phyloP scores from a whole-genome alignment of 2,113 vertebrate species.

The Ploceus nigricollis region DNA sequence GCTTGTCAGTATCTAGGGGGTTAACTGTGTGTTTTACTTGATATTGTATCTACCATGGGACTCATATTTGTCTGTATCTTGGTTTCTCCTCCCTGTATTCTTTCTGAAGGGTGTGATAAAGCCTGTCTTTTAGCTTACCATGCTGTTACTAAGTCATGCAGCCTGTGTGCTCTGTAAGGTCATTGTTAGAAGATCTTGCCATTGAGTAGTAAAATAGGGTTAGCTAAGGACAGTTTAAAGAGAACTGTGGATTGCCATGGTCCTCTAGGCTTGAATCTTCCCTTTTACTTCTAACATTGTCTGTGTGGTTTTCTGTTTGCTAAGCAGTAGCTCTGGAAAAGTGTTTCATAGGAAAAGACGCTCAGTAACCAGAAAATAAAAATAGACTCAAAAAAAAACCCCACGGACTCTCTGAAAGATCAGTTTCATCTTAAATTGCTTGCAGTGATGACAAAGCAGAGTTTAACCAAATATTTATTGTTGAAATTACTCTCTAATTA shows the following conservation, averaged over 20 bases:
- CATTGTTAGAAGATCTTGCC: background rate
- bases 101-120: background rate
- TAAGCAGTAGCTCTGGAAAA: slow-evolving; percentile 56
- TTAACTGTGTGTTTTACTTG: background rate
- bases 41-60: background rate
- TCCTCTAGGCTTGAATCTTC: slow-evolving; percentile 17
- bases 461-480: slow-evolving; percentile 74
- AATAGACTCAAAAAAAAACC: slow-evolving; percentile 62
- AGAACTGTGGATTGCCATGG: background rate
- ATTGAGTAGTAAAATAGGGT: background rate
- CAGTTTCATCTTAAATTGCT: slow-evolving; percentile 67
- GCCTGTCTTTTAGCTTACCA: background rate
- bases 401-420: slow-evolving; percentile 14
- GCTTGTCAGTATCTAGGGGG: background rate
- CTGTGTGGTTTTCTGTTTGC: slow-evolving; percentile 46
- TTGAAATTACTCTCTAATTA: slow-evolving; percentile 68
- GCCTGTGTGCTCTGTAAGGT: background rate
- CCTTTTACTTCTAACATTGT: slow-evolving; percentile 2
- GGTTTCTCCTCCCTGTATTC: background rate
- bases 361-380: slow-evolving; percentile 65
- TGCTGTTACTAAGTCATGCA: background rate
- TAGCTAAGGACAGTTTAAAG: background rate
- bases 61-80: background rate
- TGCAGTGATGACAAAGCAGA: slow-evolving; percentile 73
- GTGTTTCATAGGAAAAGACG: slow-evolving; percentile 11